Percentiles rank a stretch among this genome's conserved stretches.
These are phyloP conservation scores for Melanotaenia maccullochi DNA, from an alignment of 2,797 vertebrate species.

Conservation along the genomic window DNA sequence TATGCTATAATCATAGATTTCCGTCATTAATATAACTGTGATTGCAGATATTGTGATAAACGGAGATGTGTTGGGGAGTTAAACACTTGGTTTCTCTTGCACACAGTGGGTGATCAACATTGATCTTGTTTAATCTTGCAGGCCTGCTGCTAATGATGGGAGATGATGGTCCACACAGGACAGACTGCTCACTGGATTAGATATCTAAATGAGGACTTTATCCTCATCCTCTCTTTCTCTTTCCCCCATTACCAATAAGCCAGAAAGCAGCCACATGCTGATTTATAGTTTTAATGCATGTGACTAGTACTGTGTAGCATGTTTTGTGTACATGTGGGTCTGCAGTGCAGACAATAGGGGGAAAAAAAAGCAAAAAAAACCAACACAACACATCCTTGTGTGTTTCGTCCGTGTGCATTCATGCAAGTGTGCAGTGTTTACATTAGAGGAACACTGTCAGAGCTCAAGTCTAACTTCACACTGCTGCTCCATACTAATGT, in stretches of 20 bases:
- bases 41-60: constrained; percentile 56
- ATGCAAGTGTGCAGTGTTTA: constrained; percentile 28
- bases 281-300: constrained; percentile 58
- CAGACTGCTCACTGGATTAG: constrained; percentile 79
- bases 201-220: constrained; percentile 80
- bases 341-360: constrained; percentile 23
- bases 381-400: background rate
- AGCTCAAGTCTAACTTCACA: constrained; percentile 13
- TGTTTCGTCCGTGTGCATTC: constrained; percentile 32
- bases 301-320: constrained; percentile 26
- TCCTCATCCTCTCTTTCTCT: constrained; percentile 68
- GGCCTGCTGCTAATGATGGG: constrained; percentile 77
- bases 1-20: constrained; percentile 51
- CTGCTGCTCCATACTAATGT: constrained; percentile 48
- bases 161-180: constrained; percentile 76
- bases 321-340: constrained; percentile 18
- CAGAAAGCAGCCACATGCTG: constrained; percentile 58
- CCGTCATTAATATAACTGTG: constrained; percentile 18
- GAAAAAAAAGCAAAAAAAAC: background rate
- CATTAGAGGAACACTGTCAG: constrained; percentile 26
- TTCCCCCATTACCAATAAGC: constrained; percentile 67
- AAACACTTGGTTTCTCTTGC: constrained; percentile 51
- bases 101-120: constrained; percentile 69
- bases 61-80: constrained; percentile 45
- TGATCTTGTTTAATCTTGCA: constrained; percentile 82